These are phyloP conservation scores for Paramormyrops hopkinsi DNA, from an alignment of 2,797 vertebrate genomes.

Conservation along the genomic window DNA sequence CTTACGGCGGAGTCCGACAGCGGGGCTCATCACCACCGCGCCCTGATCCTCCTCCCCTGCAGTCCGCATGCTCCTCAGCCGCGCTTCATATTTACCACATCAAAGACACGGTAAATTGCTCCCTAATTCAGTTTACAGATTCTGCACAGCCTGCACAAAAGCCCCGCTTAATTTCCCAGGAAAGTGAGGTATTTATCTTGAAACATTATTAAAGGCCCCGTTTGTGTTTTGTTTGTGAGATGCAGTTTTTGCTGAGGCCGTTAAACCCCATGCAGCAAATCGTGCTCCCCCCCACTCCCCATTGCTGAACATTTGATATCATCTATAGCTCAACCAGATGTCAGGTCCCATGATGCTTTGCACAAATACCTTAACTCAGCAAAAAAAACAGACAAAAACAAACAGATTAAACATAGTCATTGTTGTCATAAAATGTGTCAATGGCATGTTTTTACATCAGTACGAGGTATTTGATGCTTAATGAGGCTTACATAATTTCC, in stretches of 20 bases:
- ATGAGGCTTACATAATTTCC: neutral
- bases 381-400: slow-evolving; percentile 45
- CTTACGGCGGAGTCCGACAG: slow-evolving; percentile 55
- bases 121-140: slow-evolving; percentile 68
- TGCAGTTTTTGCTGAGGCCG: slow-evolving; percentile 67
- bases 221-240: slow-evolving; percentile 54
- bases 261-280: slow-evolving; percentile 51
- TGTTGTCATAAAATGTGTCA: slow-evolving; percentile 63
- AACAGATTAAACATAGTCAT: slow-evolving; percentile 43
- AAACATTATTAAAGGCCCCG: slow-evolving; percentile 57
- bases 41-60: slow-evolving; percentile 44
- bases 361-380: slow-evolving; percentile 73
- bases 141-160: slow-evolving; percentile 65
- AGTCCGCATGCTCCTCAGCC: slow-evolving; percentile 52
- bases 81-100: slow-evolving; percentile 61
- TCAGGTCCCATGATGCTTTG: slow-evolving; percentile 58
- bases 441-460: neutral
- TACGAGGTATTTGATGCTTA: neutral
- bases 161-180: slow-evolving; percentile 59
- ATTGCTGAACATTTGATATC: slow-evolving; percentile 67
- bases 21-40: slow-evolving; percentile 47
- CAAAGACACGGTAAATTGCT: slow-evolving; percentile 67
- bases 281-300: slow-evolving; percentile 41
- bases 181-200: slow-evolving; percentile 61
- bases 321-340: slow-evolving; percentile 55